Evolutionary conservation across 2,888 invertebrate species (phyloP), one percentile per base, ranked within the genome.

Genomic region (Cinara cedri): DNA sequence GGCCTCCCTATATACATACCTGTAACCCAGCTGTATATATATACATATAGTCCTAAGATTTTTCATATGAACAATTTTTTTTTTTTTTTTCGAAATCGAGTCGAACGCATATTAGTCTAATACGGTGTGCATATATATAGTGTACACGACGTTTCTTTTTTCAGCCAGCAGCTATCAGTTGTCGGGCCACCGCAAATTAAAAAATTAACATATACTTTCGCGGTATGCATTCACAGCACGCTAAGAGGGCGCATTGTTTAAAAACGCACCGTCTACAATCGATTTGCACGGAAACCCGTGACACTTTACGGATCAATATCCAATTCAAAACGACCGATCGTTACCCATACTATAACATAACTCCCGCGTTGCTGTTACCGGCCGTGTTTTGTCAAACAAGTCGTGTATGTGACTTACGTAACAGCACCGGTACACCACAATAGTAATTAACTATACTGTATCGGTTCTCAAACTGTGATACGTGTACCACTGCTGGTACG

Each of bases 271-370:
- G 68, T 49, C 14, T 8, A 49, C 34, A 78, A 78, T 78, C 44
- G 78, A 78, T 78, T 78, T 78, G 49, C 78, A 57, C 49, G 68
- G 11, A 60, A 49, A 49, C 49, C 57, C 78, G 68, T 78, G 78
- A 78, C 78, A 68, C 60, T 60, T 46, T 60, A 51, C 78, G 66
- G 55, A 76, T 68, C 68, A 24, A 26, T 26, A 60, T 60, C 16
- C 49, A 49, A 74, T 63, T 51, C 21, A 63, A 63, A 46, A 46
- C 65, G 57, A 51, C 42, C 68, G 76, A 49, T 49, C 68, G 60
- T n/a, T 42, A 21, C 11, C 21, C 2, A 51, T 16, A 63, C 66
- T 34, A 34, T 34, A 34, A 34, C 3, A 34, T 34, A 34, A 34
- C n/a, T n/a, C n/a, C n/a, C n/a, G n/a, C n/a, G n/a, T n/a, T n/a